Evolutionary conservation across 2,113 vertebrate genomes (phyloP).

Genomic region (Rhineura floridana): DNA sequence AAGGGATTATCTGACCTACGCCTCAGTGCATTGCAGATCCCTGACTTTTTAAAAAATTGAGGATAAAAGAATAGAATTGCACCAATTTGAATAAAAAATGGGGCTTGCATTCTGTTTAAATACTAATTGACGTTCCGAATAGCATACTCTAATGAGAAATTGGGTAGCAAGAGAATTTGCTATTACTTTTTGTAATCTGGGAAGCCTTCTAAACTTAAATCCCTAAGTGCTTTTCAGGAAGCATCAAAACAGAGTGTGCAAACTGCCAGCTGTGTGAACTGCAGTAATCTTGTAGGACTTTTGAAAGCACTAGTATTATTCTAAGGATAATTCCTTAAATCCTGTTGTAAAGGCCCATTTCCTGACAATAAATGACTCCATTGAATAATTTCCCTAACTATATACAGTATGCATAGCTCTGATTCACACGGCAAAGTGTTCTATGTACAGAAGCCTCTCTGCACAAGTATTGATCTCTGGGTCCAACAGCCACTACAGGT

Average conservation of each 20-base stretch:
- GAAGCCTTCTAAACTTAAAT: not conserved
- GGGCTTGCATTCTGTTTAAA: not conserved
- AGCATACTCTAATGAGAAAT: not conserved
- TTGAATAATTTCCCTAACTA: not conserved
- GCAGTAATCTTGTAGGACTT: not conserved
- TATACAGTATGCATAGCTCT: not conserved
- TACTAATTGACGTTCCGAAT: conserved; percentile 1
- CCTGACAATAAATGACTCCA: not conserved
- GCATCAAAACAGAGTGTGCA: not conserved
- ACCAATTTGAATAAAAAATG: not conserved
- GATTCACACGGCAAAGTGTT: not conserved
- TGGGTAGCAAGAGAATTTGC: not conserved
- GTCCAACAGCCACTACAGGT: not conserved
- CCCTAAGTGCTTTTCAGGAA: not conserved
- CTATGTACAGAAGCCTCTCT: not conserved
- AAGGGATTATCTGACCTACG: not conserved
- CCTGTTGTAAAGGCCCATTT: no score
- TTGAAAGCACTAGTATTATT: no score
- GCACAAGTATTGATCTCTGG: not conserved
- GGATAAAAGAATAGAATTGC: conserved; percentile 8
- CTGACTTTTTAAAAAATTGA: not conserved
- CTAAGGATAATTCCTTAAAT: no score
- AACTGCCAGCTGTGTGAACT: no score
- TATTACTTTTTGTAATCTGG: not conserved
- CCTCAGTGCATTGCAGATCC: not conserved